A percentile compares a stretch with the other conserved stretches of the same genome.
phyloP scores from a whole-genome alignment of 1,140 invertebrate species.

The Magallana angulata region DNA sequence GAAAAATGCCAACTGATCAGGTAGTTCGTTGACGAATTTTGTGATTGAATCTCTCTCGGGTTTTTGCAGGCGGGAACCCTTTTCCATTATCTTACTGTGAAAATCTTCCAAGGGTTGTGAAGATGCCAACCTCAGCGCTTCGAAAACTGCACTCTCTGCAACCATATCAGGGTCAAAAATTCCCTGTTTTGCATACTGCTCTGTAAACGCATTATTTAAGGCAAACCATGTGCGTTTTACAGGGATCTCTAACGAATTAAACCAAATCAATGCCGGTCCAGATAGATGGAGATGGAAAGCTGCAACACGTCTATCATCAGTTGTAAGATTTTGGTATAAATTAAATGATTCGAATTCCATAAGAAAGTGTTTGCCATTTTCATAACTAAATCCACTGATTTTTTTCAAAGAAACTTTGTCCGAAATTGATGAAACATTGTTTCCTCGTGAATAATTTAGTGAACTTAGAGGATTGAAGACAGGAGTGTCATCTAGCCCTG shows the following conservation, averaged over 20 bases:
- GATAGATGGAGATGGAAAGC: slow-evolving; percentile 43
- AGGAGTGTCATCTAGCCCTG: no score
- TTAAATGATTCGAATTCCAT: slow-evolving; percentile 41
- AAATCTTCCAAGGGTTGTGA: slow-evolving; percentile 40
- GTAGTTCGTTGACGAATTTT: slow-evolving; percentile 45
- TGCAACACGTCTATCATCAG: slow-evolving; percentile 18
- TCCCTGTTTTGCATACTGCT: slow-evolving; percentile 24
- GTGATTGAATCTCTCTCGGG: slow-evolving; percentile 18
- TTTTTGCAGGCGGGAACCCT: slow-evolving; percentile 33
- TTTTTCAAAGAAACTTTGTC: background rate
- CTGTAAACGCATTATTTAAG: background rate
- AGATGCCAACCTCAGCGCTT: background rate
- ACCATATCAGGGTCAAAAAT: slow-evolving; percentile 24
- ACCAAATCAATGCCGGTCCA: slow-evolving; percentile 45
- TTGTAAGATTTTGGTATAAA: background rate
- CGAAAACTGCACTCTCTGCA: slow-evolving; percentile 35
- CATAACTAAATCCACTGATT: background rate
- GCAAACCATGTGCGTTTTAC: slow-evolving; percentile 6
- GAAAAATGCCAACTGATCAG: slow-evolving; percentile 38
- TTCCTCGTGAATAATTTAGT: no score
- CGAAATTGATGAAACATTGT: no score
- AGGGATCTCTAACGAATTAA: slow-evolving; percentile 22
- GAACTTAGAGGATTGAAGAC: no score
- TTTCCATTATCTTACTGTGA: slow-evolving; percentile 37
- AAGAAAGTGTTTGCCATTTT: slow-evolving; percentile 34